Base-by-base conservation (phyloP, 1,140 invertebrate genomes). In the Chlorops oryzae region DNA sequence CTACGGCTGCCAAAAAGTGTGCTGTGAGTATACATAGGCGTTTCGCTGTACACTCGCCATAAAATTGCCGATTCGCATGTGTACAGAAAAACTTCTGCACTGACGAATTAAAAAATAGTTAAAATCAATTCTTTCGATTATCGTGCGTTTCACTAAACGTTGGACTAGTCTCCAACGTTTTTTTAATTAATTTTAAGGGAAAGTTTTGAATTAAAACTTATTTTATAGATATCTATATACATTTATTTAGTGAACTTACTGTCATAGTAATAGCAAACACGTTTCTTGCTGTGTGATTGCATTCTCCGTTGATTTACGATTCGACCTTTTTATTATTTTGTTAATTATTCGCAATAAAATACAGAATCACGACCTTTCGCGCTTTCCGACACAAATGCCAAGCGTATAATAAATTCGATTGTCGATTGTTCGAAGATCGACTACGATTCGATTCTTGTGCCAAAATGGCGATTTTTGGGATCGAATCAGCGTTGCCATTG, bases 231-330 rank as follows among this genome's bases (percentile, higher is more conserved):
- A 20, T 43, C 10, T 13, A 25, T 43, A 20, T 43, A 43, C 20
- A 21, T 43, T 12, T 21, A 9, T 5, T 21, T 43, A 25, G 32
- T 35, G 17, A 23, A 91, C 92, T 92, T 81, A 97, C 94, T 96
- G 73, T 98, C 95, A 68, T 98, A 98, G 75, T 98, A 98, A 77
- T 98, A 98, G 74, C 94, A 96, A 49, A 98, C 92, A 72, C 89
- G 82, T 74, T 95, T 94, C 67, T 90, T 91, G 62, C 83, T 90
- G 59, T 92, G 90, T 10, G 86, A 82, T 75, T 86, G 80, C 69
- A 85, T 83, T 32, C n/a, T n/a, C n/a, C n/a, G n/a, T n/a, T n/a
- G n/a, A n/a, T n/a, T n/a, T n/a, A n/a, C n/a, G n/a, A n/a, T n/a
- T n/a, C n/a, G n/a, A n/a, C n/a, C n/a, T n/a, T n/a, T n/a, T n/a